These are phyloP conservation scores for Apoda limacodes DNA, from an alignment of 2,888 invertebrate species.

Conservation along the genomic window DNA sequence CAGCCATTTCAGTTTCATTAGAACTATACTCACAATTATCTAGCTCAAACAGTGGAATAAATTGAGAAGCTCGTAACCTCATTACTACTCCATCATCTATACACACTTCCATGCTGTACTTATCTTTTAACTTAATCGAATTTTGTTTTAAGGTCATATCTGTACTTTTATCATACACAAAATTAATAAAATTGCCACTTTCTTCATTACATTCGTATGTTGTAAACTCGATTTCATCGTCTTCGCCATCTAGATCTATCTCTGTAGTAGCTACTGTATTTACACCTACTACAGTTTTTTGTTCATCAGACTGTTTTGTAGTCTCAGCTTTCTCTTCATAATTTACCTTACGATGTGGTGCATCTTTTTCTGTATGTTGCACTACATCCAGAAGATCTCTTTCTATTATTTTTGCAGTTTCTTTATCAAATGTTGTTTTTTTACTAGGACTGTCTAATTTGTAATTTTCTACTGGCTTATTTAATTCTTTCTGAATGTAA, in stretches of 20 bases:
- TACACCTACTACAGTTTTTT: constrained; percentile 14
- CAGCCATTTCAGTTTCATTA: constrained; percentile 47
- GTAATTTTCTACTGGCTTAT: too few relatives aligned
- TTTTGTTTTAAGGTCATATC: constrained; percentile 21
- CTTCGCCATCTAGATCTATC: constrained; percentile 29
- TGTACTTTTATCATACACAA: constrained; percentile 31
- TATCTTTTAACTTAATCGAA: constrained; percentile 43
- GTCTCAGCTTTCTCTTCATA: constrained; percentile 12
- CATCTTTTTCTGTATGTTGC: constrained; percentile 17
- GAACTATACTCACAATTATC: constrained; percentile 24
- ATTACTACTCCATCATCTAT: constrained; percentile 47
- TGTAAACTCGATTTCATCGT: constrained; percentile 43
- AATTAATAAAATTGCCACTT: constrained; percentile 36
- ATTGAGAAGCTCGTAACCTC: constrained; percentile 42
- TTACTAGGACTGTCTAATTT: neutral
- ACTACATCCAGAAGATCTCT: constrained; percentile 45
- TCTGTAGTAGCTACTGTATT: constrained; percentile 20
- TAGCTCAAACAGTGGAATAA: constrained; percentile 30
- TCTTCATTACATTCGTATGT: constrained; percentile 43
- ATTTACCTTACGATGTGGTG: too few relatives aligned
- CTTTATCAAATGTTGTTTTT: constrained; percentile 35
- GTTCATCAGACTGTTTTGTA: constrained; percentile 17
- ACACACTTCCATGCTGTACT: constrained; percentile 53
- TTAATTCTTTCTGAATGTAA: constrained; percentile 33
- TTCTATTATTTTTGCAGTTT: constrained; percentile 58